A percentile compares a stretch with the other conserved stretches of the same genome.
Evolutionary conservation across 2,797 vertebrate genomes (phyloP).

Genomic region (Coranthus polyacanthus): DNA sequence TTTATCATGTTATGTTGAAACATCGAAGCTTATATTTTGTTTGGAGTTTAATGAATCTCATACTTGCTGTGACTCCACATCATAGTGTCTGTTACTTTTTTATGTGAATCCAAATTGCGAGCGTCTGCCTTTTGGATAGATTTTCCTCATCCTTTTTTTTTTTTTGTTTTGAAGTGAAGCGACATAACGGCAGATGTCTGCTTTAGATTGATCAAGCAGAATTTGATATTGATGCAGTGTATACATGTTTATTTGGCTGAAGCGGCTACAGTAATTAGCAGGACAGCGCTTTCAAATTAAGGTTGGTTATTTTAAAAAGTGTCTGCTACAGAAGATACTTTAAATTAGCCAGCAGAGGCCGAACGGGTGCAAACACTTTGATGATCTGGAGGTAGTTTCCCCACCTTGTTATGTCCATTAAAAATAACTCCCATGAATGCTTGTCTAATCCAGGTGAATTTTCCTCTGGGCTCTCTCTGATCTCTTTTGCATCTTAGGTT

Average conservation of each 20-base stretch:
- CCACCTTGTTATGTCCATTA: slow-evolving; percentile 11
- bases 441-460: slow-evolving; percentile 18
- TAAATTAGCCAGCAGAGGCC: slow-evolving; percentile 7
- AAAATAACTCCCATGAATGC: slow-evolving; percentile 20
- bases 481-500: slow-evolving; percentile 12
- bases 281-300: background rate
- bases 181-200: too few species aligned
- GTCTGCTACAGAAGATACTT: background rate
- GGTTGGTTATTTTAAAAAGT: background rate
- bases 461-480: slow-evolving; percentile 13
- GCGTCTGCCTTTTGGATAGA: too few species aligned
- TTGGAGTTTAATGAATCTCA: background rate
- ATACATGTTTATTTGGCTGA: background rate
- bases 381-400: slow-evolving; percentile 36
- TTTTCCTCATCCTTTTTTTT: too few species aligned
- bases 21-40: background rate
- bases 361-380: slow-evolving; percentile 18
- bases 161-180: too few species aligned
- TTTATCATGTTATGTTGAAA: background rate
- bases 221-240: background rate
- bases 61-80: background rate
- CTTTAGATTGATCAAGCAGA: too few species aligned
- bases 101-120: too few species aligned
- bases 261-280: too few species aligned
- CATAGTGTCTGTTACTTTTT: too few species aligned